Base-by-base conservation (phyloP, 2,797 vertebrate species). In the Siniperca obscura region DNA sequence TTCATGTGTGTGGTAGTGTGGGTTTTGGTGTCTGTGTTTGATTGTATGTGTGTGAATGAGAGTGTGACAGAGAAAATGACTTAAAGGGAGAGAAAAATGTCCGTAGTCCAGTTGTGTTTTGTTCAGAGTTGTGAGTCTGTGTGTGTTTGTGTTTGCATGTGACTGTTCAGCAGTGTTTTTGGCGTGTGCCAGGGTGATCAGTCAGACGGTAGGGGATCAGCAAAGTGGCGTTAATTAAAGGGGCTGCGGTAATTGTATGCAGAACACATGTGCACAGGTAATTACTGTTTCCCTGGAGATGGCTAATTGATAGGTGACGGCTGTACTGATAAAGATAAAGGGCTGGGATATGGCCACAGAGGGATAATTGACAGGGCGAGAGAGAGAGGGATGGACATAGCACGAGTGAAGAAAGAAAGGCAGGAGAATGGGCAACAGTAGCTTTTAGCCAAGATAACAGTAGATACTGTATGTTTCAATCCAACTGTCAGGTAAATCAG, bases 211-310 rank as follows among this genome's bases (percentile, higher is more conserved):
- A 76, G 84, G 90, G 87, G 86, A 92, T 91, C 92, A 89, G 89
- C 81, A 83, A 92, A 91, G 87, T 91, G 90, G 86, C 82, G 50
- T 92, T 95, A 96, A 96, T 95, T 95, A 93, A 93, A 89, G 90
- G 89, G 90, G 91, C 87, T 82, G 87, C 82, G 42, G 88, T 94
- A 94, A 95, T 94, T 93, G 91, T 93, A 90, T 92, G 93, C 92
- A 79, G 89, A 95, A 93, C 92, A 94, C 94, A 94, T 90, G 91
- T 94, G 92, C 79, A 55, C 91, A 92, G 93, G 93, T 96, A 95
- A 95, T 96, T 95, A 95, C 83, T 27, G 89, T 93, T 88, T 94
- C 95, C 90, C 88, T 74, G 77, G 93, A 93, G 93, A 93, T 65
- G 62, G 86, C 74, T 95, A 95, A 95, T 95, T 95, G 94, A 95